Evolutionary conservation across 2,888 invertebrate species (phyloP).

Genomic region (Stenodera caucasica): DNA sequence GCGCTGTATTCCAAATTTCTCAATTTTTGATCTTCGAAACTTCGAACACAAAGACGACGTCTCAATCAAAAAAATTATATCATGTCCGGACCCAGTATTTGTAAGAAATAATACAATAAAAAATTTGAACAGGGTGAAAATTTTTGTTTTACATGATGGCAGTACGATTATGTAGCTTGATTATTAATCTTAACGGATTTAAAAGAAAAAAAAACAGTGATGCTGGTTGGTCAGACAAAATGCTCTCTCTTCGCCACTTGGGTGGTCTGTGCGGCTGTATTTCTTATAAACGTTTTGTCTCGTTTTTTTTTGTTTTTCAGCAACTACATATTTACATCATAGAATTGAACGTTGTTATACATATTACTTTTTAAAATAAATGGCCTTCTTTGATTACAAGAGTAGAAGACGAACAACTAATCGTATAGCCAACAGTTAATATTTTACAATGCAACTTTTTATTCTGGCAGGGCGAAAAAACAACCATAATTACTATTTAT

Average conservation of each 20-base stretch:
- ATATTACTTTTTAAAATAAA: slow-evolving; percentile 37
- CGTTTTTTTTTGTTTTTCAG: slow-evolving; percentile 43
- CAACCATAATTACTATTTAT: neutral
- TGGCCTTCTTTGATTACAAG: slow-evolving; percentile 11
- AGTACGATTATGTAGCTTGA: slow-evolving; percentile 22
- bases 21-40: slow-evolving; percentile 15
- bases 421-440: neutral
- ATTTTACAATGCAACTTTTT: neutral
- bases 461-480: neutral
- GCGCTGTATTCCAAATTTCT: slow-evolving; percentile 18
- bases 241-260: slow-evolving; percentile 43
- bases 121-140: neutral
- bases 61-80: slow-evolving; percentile 15
- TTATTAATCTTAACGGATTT: slow-evolving; percentile 28
- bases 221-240: slow-evolving; percentile 37
- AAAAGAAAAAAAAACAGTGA: slow-evolving; percentile 24
- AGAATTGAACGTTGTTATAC: slow-evolving; percentile 39
- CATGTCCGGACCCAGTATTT: neutral
- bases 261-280: slow-evolving; percentile 50
- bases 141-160: neutral
- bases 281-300: slow-evolving; percentile 50
- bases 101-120: neutral
- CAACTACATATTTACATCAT: slow-evolving; percentile 39
- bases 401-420: neutral
- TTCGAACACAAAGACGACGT: neutral